These are phyloP conservation scores for Papilio glaucus DNA, from an alignment of 1,140 invertebrate genomes.

Conservation along the genomic window DNA sequence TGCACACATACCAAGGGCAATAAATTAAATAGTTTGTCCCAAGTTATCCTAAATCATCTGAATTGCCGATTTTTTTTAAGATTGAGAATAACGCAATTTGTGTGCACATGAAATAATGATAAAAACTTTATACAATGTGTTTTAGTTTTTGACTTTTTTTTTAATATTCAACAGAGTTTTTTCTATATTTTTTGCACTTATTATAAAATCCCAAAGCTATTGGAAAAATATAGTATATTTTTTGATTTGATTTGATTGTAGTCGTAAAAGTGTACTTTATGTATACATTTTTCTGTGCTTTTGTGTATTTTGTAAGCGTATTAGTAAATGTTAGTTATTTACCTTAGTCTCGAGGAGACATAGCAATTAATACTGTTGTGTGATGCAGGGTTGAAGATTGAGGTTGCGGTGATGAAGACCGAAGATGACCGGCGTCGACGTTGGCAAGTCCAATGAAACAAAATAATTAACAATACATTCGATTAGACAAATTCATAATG, in stretches of 20 bases:
- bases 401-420: conserved; percentile 29
- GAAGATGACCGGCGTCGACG: conserved; percentile 28
- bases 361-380: conserved; percentile 63
- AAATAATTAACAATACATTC: conserved; percentile 47
- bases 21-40: too few relatives aligned
- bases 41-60: too few relatives aligned
- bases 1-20: too few relatives aligned
- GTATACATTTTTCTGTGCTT: not conserved
- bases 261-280: not conserved
- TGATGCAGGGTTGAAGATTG: conserved; percentile 26
- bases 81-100: too few relatives aligned
- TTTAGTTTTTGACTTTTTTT: too few relatives aligned
- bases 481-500: conserved; percentile 22
- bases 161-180: not conserved
- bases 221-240: not conserved
- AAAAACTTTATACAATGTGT: too few relatives aligned
- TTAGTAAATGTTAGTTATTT: conserved; percentile 49
- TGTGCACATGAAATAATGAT: too few relatives aligned
- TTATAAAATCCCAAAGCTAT: too few relatives aligned
- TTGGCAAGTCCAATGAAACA: conserved; percentile 54
- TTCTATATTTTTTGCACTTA: too few relatives aligned
- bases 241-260: not conserved
- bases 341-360: conserved; percentile 72
- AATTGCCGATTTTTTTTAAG: too few relatives aligned
- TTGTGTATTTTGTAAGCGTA: conserved; percentile 42